Conservation (phyloP, 2,113 vertebrate species). For the Macquaria ambigua region DNA sequence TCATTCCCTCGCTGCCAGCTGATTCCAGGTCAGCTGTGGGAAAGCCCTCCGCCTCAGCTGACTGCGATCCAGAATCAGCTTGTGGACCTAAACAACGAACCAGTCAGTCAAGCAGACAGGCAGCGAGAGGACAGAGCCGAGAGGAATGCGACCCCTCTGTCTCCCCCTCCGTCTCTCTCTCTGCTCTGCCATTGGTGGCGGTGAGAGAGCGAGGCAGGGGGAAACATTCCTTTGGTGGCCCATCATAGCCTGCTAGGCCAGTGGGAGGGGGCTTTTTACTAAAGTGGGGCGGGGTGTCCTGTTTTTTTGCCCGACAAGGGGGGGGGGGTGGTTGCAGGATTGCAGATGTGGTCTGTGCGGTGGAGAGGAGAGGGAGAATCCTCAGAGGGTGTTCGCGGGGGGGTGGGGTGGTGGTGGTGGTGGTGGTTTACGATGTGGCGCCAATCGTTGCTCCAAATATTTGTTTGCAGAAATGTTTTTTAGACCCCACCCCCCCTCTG, state of each 20-base stretch:
- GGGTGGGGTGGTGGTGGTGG: too few species aligned
- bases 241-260: conserved; percentile 68
- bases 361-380: conserved; percentile 40
- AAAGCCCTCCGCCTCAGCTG: conserved; percentile 73
- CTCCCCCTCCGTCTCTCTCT: conserved; percentile 44
- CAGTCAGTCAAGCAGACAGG: conserved; percentile 60
- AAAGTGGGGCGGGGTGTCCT: conserved; percentile 60
- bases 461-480: conserved; percentile 26
- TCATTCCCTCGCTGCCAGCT: conserved; percentile 60
- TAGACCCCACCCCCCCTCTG: not conserved
- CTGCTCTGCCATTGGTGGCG: conserved; percentile 55
- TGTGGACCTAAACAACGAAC: conserved; percentile 48
- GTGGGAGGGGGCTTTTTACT: conserved; percentile 62
- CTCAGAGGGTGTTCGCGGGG: not conserved
- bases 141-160: conserved; percentile 69
- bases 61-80: conserved; percentile 54
- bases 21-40: conserved; percentile 78
- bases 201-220: conserved; percentile 53
- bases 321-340: conserved; percentile 29
- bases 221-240: conserved; percentile 79
- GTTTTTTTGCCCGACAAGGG: conserved; percentile 45
- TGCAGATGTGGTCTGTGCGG: conserved; percentile 65
- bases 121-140: conserved; percentile 53
- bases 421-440: conserved; percentile 8
- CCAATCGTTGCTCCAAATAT: conserved; percentile 20